These are phyloP conservation scores for Catocala sponsa DNA, from an alignment of 2,888 invertebrate species.

Conservation along the genomic window DNA sequence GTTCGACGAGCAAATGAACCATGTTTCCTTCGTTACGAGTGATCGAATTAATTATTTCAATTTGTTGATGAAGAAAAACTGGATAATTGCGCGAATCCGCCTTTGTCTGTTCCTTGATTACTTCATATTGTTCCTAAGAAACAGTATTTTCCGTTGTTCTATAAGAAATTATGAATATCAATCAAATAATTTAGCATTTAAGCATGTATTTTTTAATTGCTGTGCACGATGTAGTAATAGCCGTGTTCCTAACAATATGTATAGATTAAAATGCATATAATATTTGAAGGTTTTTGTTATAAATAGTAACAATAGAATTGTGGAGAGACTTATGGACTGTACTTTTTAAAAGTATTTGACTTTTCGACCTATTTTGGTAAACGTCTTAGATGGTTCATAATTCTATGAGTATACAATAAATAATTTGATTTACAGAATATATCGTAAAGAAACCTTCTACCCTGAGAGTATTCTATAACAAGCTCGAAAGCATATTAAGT, in stretches of 20 bases:
- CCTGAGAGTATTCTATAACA: too few relatives aligned
- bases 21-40: constrained; percentile 50
- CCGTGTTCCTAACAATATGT: not conserved
- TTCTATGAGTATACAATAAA: too few relatives aligned
- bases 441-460: too few relatives aligned
- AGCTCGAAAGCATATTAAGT: too few relatives aligned
- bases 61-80: constrained; percentile 42
- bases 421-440: too few relatives aligned
- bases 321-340: too few relatives aligned
- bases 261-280: too few relatives aligned
- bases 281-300: too few relatives aligned
- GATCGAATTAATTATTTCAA: constrained; percentile 47
- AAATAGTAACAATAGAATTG: too few relatives aligned
- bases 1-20: constrained; percentile 23
- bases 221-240: not conserved
- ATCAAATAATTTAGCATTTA: not conserved
- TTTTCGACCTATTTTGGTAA: too few relatives aligned
- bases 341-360: too few relatives aligned
- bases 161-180: constrained; percentile 2
- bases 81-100: constrained; percentile 51
- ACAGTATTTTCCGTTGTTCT: constrained; percentile 22
- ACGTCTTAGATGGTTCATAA: too few relatives aligned
- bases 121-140: constrained; percentile 28
- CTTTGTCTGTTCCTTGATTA: constrained; percentile 42
- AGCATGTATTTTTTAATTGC: not conserved